Percentiles rank a stretch among this genome's conserved stretches.
phyloP scores from a whole-genome alignment of 2,113 vertebrate species.

The Brachionichthys hirsutus region DNA sequence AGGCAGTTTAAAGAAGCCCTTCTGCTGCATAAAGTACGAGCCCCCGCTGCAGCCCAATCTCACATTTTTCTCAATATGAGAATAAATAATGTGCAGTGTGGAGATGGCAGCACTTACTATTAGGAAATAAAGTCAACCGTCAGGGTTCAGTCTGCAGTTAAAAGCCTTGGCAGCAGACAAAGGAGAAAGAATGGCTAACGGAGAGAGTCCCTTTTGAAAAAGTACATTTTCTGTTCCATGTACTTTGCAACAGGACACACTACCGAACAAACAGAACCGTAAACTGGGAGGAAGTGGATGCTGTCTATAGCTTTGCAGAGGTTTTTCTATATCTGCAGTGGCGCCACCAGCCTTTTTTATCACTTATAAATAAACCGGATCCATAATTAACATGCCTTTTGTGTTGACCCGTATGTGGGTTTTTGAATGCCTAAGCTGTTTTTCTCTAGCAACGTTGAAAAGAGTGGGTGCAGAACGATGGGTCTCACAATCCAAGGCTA shows the following conservation, averaged over 20 bases:
- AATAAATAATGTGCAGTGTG: not conserved
- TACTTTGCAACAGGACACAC: slow-evolving; percentile 3
- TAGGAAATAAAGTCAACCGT: slow-evolving; percentile 17
- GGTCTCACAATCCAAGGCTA: not conserved
- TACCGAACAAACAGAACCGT: slow-evolving; percentile 7
- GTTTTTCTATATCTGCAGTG: not conserved
- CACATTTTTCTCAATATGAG: not conserved
- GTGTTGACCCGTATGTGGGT: not conserved
- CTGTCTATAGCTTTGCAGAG: slow-evolving; percentile 3
- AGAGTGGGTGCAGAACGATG: not conserved
- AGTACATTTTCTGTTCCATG: not conserved
- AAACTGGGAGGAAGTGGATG: slow-evolving; percentile 29
- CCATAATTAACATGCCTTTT: slow-evolving; percentile 3
- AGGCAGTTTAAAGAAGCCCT: slow-evolving; percentile 8
- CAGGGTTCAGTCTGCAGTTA: not conserved
- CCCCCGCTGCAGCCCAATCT: not conserved
- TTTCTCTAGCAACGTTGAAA: slow-evolving; percentile 1
- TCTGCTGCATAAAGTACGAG: not conserved
- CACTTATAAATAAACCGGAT: slow-evolving; percentile 3
- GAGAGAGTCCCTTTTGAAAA: slow-evolving; percentile 18
- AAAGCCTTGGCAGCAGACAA: slow-evolving; percentile 18
- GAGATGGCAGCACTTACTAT: slow-evolving; percentile 11
- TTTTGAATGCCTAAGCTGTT: not conserved
- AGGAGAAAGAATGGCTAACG: slow-evolving; percentile 23
- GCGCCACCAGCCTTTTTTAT: not conserved